These are phyloP conservation scores for Protodeltote pygarga DNA, from an alignment of 2,888 invertebrate genomes.

Conservation along the genomic window DNA sequence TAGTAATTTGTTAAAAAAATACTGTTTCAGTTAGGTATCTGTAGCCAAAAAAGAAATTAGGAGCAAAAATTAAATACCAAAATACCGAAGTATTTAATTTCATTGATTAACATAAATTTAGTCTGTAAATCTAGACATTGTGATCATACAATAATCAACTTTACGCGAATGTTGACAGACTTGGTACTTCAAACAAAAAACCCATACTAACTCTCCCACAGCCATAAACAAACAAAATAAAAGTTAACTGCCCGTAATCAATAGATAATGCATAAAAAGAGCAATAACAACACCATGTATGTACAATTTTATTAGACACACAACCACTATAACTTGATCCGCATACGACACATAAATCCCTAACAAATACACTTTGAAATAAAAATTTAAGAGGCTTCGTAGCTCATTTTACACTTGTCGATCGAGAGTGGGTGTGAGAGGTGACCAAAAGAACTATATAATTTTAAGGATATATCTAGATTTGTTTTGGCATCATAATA, in stretches of 20 bases:
- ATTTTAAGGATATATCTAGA: conserved; percentile 47
- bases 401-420: conserved; percentile 48
- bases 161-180: not conserved
- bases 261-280: conserved; percentile 58
- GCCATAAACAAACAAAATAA: conserved; percentile 46
- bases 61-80: no score
- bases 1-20: no score
- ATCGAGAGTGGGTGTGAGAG: conserved; percentile 40
- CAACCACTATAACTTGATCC: conserved; percentile 39
- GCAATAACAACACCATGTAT: conserved; percentile 45
- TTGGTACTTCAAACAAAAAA: conserved; percentile 23
- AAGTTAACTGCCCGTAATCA: conserved; percentile 58
- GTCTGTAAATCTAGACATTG: no score
- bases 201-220: conserved; percentile 22
- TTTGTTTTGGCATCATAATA: conserved; percentile 40
- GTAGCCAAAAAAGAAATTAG: no score
- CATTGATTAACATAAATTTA: no score
- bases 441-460: conserved; percentile 45
- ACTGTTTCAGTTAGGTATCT: no score
- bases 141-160: no score
- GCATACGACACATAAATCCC: conserved; percentile 28
- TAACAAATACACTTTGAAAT: conserved; percentile 19
- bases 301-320: conserved; percentile 51
- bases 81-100: no score
- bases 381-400: conserved; percentile 23